Evolutionary conservation across 2,797 vertebrate species (phyloP).

Genomic region (Uromys caudimaculatus): DNA sequence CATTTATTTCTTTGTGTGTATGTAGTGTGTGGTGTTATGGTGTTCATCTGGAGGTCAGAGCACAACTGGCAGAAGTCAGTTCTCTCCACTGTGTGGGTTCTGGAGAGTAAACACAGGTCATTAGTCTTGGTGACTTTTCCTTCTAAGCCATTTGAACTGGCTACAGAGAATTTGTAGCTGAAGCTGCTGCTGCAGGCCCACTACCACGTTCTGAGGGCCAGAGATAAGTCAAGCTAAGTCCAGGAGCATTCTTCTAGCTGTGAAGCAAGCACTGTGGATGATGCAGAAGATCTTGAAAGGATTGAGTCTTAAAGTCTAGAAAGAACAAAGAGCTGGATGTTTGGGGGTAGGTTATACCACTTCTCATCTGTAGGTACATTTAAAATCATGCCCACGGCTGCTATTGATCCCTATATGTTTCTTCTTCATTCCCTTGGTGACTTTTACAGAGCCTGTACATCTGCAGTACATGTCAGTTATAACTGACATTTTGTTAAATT

Average conservation of each 20-base stretch:
- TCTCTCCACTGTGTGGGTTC: not conserved
- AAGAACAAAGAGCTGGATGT: not conserved
- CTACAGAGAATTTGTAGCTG: not conserved
- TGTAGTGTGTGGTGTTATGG: too few relatives aligned
- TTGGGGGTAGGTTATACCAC: not conserved
- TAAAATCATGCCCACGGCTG: not conserved
- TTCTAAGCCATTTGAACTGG: not conserved
- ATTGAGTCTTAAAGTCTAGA: not conserved
- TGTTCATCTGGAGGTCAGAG: not conserved
- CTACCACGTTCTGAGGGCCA: not conserved
- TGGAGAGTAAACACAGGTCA: not conserved
- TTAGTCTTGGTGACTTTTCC: not conserved
- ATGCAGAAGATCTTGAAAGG: not conserved
- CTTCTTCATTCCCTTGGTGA: not conserved
- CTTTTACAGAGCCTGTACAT: not conserved
- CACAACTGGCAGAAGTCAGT: not conserved
- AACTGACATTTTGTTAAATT: not conserved
- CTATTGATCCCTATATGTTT: not conserved
- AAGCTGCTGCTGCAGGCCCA: not conserved
- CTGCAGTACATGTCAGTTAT: not conserved
- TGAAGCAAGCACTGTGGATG: rapidly evolving
- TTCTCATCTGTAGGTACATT: not conserved
- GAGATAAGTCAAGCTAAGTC: not conserved
- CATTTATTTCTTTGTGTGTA: not conserved
- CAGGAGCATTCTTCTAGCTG: not conserved